phyloP scores from a whole-genome alignment of 1,140 invertebrate genomes.

The Hycleus phaleratus region DNA sequence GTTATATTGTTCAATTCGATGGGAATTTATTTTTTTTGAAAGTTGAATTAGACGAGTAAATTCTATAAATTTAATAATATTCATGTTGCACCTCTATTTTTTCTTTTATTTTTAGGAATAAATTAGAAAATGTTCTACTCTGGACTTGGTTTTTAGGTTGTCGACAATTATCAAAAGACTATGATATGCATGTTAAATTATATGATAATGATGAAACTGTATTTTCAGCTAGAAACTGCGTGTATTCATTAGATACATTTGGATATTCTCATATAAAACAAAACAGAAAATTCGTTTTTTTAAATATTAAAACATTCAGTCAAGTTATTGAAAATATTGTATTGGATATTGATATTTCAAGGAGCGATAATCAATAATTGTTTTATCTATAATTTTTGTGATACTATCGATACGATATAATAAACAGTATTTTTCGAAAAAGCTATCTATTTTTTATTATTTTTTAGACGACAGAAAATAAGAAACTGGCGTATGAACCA shows the following conservation, averaged over 20 bases:
- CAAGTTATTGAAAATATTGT: conserved; percentile 5
- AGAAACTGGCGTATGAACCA: no score
- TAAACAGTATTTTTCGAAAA: no score
- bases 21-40: conserved; percentile 27
- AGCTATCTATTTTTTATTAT: no score
- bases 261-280: conserved; percentile 24
- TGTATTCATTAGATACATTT: conserved; percentile 24
- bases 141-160: conserved; percentile 27
- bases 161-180: conserved; percentile 18
- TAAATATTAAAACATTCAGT: conserved; percentile 22
- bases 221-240: conserved; percentile 21
- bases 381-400: no score
- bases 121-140: conserved; percentile 17
- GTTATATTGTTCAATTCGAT: conserved; percentile 18
- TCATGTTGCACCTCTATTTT: background rate
- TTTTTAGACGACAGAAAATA: no score
- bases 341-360: conserved; percentile 15
- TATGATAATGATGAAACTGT: conserved; percentile 13
- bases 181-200: conserved; percentile 27
- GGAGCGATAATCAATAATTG: background rate
- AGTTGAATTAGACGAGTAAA: conserved; percentile 1
- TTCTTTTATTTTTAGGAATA: conserved; percentile 14
- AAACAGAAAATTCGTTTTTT: conserved; percentile 25
- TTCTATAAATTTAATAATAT: background rate
- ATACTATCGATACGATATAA: no score